These are phyloP conservation scores for Hyles euphorbiae DNA, from an alignment of 1,140 invertebrate genomes.

Conservation along the genomic window DNA sequence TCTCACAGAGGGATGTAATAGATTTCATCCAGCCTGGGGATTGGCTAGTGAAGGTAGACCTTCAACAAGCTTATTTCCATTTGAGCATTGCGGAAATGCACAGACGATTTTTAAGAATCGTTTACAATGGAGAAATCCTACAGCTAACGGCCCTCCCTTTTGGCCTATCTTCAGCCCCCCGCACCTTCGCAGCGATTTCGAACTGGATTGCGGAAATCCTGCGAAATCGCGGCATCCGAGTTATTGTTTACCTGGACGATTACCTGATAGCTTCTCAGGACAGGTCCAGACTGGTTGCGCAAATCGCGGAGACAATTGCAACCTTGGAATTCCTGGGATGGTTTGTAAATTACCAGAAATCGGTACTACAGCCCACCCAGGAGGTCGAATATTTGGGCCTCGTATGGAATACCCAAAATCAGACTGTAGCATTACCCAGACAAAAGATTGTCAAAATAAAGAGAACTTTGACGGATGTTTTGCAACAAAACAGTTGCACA, in stretches of 20 bases:
- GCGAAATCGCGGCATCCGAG: constrained; percentile 19
- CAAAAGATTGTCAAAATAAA: no score
- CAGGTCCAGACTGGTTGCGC: constrained; percentile 7
- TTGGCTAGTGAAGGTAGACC: no score
- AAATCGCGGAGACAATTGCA: constrained; percentile 17
- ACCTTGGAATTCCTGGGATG: constrained; percentile 28
- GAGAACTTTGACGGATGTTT: no score
- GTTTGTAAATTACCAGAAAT: constrained; percentile 36
- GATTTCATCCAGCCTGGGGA: no score
- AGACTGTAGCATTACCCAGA: no score
- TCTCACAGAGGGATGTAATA: no score
- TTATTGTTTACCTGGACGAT: constrained; percentile 38
- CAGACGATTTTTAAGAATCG: no score
- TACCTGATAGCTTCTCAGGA: constrained; percentile 22
- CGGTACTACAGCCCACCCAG: constrained; percentile 22
- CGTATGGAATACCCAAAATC: constrained; percentile 14
- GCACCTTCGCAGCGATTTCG: constrained; percentile 23
- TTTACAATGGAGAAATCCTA: no score
- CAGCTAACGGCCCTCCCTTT: no score
- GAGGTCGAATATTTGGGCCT: constrained; percentile 34
- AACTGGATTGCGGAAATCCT: constrained; percentile 33
- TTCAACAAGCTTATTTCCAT: no score
- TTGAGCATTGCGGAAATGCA: no score
- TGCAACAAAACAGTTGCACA: no score
- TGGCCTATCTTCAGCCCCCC: constrained; percentile 15